phyloP scores from a whole-genome alignment of 2,797 vertebrate genomes.

The Capromys pilorides region DNA sequence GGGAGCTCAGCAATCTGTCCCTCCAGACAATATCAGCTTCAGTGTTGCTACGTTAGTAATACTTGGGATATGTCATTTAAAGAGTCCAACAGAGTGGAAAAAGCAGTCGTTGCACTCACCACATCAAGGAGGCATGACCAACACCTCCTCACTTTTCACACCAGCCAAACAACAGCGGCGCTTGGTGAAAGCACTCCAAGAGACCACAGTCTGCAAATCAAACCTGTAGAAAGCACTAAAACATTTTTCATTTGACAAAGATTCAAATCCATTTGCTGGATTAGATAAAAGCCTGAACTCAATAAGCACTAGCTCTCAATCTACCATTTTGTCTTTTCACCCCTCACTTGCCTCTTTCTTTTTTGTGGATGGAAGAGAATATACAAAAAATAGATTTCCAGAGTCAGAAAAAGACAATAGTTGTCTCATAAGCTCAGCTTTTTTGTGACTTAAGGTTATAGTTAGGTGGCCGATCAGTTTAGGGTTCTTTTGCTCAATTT shows the following conservation, averaged over 20 bases:
- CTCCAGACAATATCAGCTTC: not conserved
- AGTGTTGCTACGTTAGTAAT: not conserved
- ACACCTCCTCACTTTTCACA: not conserved
- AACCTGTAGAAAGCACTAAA: not conserved
- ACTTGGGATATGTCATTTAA: not conserved
- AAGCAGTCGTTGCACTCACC: not conserved
- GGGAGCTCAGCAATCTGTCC: not conserved
- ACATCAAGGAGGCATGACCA: not conserved
- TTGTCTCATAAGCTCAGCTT: conserved; percentile 5
- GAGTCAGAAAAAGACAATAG: not conserved
- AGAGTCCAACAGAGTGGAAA: not conserved
- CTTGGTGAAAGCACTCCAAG: not conserved
- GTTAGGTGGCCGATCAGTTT: not conserved
- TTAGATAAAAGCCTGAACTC: not conserved
- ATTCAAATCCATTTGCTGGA: not conserved
- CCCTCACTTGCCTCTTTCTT: not conserved
- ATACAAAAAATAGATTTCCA: not conserved
- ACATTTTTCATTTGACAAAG: not conserved
- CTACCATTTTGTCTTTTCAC: not conserved
- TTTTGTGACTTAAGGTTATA: not conserved
- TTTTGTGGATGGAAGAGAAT: not conserved
- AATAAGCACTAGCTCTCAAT: not conserved
- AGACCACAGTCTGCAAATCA: not conserved
- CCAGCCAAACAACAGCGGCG: not conserved
- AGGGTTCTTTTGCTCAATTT: not conserved